phyloP scores from a whole-genome alignment of 2,797 vertebrate genomes.

The Otus scops region DNA sequence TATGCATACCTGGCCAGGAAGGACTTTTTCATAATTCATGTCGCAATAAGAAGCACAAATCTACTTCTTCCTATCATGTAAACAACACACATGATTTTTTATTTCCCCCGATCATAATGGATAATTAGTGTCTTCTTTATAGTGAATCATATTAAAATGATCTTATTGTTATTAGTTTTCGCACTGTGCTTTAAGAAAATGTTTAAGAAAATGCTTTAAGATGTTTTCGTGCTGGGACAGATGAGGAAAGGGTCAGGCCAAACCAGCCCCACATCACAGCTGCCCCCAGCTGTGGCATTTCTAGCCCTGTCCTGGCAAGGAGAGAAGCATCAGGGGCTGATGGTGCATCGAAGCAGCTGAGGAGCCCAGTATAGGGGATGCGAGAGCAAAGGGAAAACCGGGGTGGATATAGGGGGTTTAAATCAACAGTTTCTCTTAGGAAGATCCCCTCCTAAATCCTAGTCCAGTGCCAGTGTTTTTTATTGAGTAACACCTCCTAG shows the following conservation, averaged over 20 bases:
- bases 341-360: neutral
- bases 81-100: neutral
- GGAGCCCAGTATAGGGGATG: rapidly evolving
- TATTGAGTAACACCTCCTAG: neutral
- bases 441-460: neutral
- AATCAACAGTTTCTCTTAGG: neutral
- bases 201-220: neutral
- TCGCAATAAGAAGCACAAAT: neutral
- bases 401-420: rapidly evolving
- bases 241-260: neutral
- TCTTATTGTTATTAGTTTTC: neutral
- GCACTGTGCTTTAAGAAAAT: neutral
- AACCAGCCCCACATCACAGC: neutral
- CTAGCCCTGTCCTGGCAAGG: neutral
- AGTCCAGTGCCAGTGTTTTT: neutral
- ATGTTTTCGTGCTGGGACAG: neutral
- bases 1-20: neutral
- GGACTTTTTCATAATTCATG: neutral
- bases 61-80: neutral
- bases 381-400: neutral
- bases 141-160: neutral
- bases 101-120: neutral
- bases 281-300: neutral
- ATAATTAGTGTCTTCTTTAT: neutral
- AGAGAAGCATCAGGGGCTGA: neutral